Conservation (phyloP, 1,140 invertebrate species). For the Monochamus saltuarius region DNA sequence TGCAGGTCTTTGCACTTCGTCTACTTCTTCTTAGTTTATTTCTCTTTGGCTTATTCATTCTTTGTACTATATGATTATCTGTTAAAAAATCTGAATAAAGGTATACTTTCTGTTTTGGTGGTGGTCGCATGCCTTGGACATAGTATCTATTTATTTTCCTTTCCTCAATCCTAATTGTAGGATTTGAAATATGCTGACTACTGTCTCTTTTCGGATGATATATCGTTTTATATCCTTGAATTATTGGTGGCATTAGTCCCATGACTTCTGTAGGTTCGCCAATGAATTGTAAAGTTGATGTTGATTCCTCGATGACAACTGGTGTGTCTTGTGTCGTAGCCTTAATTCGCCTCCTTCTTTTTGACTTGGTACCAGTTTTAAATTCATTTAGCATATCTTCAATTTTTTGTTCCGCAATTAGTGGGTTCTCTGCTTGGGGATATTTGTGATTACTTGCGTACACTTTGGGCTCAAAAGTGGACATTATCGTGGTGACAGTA, state of each 20-base stretch:
- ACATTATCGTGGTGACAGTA: no score
- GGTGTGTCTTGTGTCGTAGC: constrained; percentile 7
- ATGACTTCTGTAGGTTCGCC: constrained; percentile 29
- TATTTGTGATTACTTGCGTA: no score
- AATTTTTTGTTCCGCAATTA: no score
- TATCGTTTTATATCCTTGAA: constrained; percentile 36
- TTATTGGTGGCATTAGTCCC: constrained; percentile 34
- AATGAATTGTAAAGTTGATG: constrained; percentile 22
- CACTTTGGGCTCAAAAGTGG: no score
- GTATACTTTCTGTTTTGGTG: constrained; percentile 33
- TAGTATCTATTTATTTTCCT: constrained; percentile 31
- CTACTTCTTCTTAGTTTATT: constrained; percentile 19
- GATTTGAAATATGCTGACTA: neutral
- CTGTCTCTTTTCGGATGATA: constrained; percentile 14
- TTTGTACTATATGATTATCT: constrained; percentile 6
- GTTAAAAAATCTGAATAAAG: constrained; percentile 36
- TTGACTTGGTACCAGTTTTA: constrained; percentile 1
- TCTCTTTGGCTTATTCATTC: neutral
- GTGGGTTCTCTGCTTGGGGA: no score
- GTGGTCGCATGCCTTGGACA: constrained; percentile 45
- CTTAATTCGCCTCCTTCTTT: constrained; percentile 3
- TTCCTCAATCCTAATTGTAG: constrained; percentile 10
- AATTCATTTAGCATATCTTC: no score
- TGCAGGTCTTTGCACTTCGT: constrained; percentile 26
- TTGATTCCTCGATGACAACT: constrained; percentile 3